Evolutionary conservation across 2,113 vertebrate genomes (phyloP).

Genomic region (Ailuropoda melanoleuca): DNA sequence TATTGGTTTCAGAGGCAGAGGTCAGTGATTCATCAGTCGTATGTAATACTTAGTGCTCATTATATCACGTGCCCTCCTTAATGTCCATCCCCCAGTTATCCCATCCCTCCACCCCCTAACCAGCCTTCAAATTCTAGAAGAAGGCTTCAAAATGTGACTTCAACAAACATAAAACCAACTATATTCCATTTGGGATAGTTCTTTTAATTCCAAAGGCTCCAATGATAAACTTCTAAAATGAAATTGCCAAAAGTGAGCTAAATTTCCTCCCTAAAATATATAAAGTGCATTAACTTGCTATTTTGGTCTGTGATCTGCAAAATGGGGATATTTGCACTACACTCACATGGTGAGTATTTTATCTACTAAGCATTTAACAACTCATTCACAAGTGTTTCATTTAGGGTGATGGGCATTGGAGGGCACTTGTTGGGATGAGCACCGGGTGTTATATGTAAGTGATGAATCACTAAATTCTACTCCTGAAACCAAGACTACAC

Average conservation of each 20-base stretch:
- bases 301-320: neutral
- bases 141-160: conserved; percentile 27
- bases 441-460: neutral
- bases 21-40: too few relatives aligned
- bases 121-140: neutral
- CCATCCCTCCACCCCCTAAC: too few relatives aligned
- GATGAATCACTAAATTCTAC: neutral
- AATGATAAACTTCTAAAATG: conserved; percentile 30
- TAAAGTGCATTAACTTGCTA: neutral
- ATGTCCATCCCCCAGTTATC: too few relatives aligned
- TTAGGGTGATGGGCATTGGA: neutral
- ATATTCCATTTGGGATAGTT: neutral
- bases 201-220: neutral
- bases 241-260: neutral
- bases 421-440: neutral
- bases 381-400: neutral
- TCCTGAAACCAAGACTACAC: neutral
- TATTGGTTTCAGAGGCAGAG: too few relatives aligned
- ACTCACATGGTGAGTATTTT: neutral
- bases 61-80: too few relatives aligned
- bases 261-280: neutral
- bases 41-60: too few relatives aligned
- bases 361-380: neutral
- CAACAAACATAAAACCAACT: conserved; percentile 10
- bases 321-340: neutral